These are phyloP conservation scores for Chiroxiphia lanceolata DNA, from an alignment of 2,797 vertebrate genomes.

Conservation along the genomic window DNA sequence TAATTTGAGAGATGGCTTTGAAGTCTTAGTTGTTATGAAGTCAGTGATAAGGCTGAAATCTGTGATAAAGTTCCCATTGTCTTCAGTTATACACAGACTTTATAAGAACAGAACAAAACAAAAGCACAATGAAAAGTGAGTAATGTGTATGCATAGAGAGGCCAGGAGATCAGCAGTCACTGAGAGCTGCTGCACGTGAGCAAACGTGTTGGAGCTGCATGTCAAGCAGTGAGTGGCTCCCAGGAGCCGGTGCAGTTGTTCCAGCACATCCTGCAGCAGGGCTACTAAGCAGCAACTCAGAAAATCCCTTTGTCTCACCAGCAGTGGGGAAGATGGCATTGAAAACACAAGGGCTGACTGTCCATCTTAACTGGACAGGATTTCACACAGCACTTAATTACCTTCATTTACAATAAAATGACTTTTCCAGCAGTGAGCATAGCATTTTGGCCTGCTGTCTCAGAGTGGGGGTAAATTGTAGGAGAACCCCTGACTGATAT, in stretches of 20 bases:
- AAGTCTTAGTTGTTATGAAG: background rate
- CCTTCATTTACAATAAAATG: background rate
- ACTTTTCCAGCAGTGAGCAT: background rate
- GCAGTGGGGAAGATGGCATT: background rate
- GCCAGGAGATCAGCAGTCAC: background rate
- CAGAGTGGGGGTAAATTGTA: background rate
- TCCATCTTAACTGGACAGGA: background rate
- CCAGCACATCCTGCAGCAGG: background rate
- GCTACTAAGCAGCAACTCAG: background rate
- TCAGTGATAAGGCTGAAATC: background rate
- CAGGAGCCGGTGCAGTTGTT: background rate
- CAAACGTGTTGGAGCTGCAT: accelerated
- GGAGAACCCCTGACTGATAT: background rate
- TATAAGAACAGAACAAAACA: background rate
- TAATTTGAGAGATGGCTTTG: background rate
- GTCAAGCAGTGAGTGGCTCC: background rate
- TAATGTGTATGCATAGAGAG: background rate
- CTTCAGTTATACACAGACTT: background rate
- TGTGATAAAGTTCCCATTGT: background rate
- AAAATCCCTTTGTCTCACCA: background rate
- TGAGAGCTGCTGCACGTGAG: background rate
- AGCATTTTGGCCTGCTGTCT: background rate
- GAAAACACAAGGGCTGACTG: background rate
- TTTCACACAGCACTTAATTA: slow-evolving; percentile 12
- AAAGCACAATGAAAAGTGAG: background rate